Evolutionary conservation across 2,888 invertebrate genomes (phyloP).

Genomic region (Leptogaster cylindrica): DNA sequence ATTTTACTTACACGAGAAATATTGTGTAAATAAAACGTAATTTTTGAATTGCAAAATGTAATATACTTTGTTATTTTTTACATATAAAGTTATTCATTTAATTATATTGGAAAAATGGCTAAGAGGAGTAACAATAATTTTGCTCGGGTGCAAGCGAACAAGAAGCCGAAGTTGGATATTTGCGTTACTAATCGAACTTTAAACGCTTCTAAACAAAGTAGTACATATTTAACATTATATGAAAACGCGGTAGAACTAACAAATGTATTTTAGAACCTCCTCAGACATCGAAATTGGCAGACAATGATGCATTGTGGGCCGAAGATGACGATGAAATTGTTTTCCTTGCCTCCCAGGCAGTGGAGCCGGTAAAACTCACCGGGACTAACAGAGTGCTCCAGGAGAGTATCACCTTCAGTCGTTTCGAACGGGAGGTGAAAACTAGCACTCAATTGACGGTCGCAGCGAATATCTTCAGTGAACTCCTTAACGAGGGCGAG

Average conservation of each 20-base stretch:
- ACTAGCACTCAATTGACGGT: conserved; percentile 44
- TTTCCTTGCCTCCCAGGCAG: conserved; percentile 46
- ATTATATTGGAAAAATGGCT: too few species aligned
- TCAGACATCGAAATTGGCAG: not conserved
- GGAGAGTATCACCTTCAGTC: conserved; percentile 35
- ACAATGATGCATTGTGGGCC: conserved; percentile 42
- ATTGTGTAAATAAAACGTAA: too few species aligned
- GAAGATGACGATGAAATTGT: conserved; percentile 48
- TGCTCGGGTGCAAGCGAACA: not conserved
- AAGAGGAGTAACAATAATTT: not conserved
- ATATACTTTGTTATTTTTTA: too few species aligned
- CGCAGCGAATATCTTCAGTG: too few species aligned
- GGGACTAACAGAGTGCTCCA: not conserved
- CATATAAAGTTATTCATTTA: not conserved
- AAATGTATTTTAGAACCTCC: conserved; percentile 56
- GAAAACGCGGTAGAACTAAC: conserved; percentile 51
- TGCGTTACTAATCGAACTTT: not conserved
- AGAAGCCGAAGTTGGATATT: conserved; percentile 43
- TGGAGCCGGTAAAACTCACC: conserved; percentile 39
- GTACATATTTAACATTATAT: not conserved
- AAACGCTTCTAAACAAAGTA: not conserved
- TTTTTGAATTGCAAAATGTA: too few species aligned
- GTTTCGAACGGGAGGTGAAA: conserved; percentile 24
- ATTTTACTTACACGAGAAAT: too few species aligned
- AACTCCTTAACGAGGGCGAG: conserved; percentile 24